phyloP scores from a whole-genome alignment of 2,888 invertebrate genomes.

The Pseudanteris insignis region DNA sequence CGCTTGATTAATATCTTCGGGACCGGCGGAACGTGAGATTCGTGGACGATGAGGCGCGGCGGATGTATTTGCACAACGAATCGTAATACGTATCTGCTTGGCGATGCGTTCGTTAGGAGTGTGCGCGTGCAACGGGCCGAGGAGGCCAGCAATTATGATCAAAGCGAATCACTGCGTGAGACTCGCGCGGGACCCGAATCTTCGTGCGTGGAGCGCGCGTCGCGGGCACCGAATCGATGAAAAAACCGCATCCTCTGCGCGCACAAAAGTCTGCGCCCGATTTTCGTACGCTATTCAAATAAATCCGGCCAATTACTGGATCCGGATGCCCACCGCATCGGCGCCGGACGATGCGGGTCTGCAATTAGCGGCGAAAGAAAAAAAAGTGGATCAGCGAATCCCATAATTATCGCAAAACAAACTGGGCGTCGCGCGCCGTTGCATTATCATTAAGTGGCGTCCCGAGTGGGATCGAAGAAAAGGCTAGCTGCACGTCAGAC shows the following conservation, averaged over 20 bases:
- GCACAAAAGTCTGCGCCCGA: slow-evolving; percentile 9
- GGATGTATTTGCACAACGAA: slow-evolving; percentile 23
- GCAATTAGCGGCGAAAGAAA: slow-evolving; percentile 35
- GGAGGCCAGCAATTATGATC: slow-evolving; percentile 4
- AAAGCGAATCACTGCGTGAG: slow-evolving; percentile 8
- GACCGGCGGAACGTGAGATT: slow-evolving; percentile 12
- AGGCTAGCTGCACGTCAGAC: slow-evolving; percentile 17
- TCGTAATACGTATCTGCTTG: slow-evolving; percentile 12
- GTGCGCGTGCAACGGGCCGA: slow-evolving; percentile 8
- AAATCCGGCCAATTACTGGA: slow-evolving; percentile 30
- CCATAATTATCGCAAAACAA: slow-evolving; percentile 37
- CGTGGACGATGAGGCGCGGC: slow-evolving; percentile 10
- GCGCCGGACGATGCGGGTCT: slow-evolving; percentile 10
- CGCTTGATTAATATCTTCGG: slow-evolving; percentile 29
- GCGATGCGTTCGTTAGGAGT: slow-evolving; percentile 4
- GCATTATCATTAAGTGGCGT: slow-evolving; percentile 32
- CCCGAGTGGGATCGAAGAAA: slow-evolving; percentile 16
- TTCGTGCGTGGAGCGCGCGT: slow-evolving; percentile 1
- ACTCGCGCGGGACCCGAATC: too few species aligned
- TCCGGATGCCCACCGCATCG: slow-evolving; percentile 12
- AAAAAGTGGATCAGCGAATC: slow-evolving; percentile 23
- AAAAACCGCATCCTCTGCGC: slow-evolving; percentile 1
- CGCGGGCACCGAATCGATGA: too few species aligned
- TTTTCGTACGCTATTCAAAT: slow-evolving; percentile 36
- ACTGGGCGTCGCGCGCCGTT: slow-evolving; percentile 17